Evolutionary conservation across 2,888 invertebrate species (phyloP).

Genomic region (Hydrotaea cyrtoneurina): DNA sequence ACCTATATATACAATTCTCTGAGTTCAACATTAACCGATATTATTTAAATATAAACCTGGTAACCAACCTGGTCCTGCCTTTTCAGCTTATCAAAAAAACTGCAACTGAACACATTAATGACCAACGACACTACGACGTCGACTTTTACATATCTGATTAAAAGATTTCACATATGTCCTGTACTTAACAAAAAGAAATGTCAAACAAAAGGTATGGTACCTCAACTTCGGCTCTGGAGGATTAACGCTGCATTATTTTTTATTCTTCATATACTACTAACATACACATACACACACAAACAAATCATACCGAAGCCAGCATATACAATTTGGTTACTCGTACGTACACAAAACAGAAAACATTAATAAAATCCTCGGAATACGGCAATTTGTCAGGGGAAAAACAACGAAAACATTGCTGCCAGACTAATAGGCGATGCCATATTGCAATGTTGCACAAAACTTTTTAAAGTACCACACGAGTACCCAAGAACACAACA

Average conservation of each 20-base stretch:
- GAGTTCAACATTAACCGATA: too few relatives aligned
- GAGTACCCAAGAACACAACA: constrained; percentile 20
- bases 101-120: neutral
- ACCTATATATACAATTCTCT: too few relatives aligned
- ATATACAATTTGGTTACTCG: constrained; percentile 30
- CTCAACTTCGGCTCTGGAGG: neutral
- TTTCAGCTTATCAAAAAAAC: too few relatives aligned
- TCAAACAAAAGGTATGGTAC: too few relatives aligned
- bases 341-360: constrained; percentile 50
- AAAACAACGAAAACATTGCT: constrained; percentile 55
- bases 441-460: constrained; percentile 65
- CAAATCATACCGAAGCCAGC: constrained; percentile 18
- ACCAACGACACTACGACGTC: neutral
- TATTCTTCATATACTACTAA: neutral
- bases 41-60: too few relatives aligned
- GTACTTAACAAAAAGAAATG: too few relatives aligned
- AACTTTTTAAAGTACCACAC: constrained; percentile 33
- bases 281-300: neutral
- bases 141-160: neutral
- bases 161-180: neutral
- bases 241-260: constrained; percentile 33
- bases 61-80: too few relatives aligned
- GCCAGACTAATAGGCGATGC: constrained; percentile 64
- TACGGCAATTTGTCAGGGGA: constrained; percentile 63
- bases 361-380: constrained; percentile 65